Evolutionary conservation across 2,797 vertebrate species (phyloP).

Genomic region (Holocentrus rufus): DNA sequence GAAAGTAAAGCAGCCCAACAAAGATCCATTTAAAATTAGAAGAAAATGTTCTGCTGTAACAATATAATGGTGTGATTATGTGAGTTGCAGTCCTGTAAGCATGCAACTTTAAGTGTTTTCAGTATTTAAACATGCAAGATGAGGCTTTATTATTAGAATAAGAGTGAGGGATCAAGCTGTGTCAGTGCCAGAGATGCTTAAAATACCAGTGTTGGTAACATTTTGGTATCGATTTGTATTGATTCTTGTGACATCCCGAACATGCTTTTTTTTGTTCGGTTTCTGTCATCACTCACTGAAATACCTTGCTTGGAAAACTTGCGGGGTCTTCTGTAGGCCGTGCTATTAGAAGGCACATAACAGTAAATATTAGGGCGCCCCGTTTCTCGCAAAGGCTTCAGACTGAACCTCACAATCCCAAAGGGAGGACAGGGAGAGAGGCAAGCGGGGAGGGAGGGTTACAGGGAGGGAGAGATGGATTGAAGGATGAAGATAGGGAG

Average conservation of each 20-base stretch:
- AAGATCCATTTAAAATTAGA: no score
- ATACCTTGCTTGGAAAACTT: conserved; percentile 38
- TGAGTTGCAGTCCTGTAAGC: no score
- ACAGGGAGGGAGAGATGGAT: conserved; percentile 50
- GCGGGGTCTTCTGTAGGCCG: conserved; percentile 1
- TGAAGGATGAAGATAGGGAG: conserved; percentile 66
- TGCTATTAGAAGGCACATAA: neutral
- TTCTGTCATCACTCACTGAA: conserved; percentile 9
- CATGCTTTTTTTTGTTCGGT: conserved; percentile 1
- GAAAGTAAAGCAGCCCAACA: no score
- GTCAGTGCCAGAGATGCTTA: no score
- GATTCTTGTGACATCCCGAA: neutral
- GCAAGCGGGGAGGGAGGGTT: conserved; percentile 53
- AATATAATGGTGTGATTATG: no score
- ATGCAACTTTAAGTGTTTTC: no score
- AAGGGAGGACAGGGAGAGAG: conserved; percentile 51
- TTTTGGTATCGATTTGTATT: neutral
- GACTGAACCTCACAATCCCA: conserved; percentile 48
- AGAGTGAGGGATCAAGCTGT: no score
- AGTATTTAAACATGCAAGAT: no score
- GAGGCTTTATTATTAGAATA: no score
- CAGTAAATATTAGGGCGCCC: conserved; percentile 26
- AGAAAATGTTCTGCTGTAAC: no score
- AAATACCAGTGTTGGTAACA: no score
- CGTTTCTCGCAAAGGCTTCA: conserved; percentile 33